Conservation (phyloP, 2,113 vertebrate species). For the Lagopus muta region DNA sequence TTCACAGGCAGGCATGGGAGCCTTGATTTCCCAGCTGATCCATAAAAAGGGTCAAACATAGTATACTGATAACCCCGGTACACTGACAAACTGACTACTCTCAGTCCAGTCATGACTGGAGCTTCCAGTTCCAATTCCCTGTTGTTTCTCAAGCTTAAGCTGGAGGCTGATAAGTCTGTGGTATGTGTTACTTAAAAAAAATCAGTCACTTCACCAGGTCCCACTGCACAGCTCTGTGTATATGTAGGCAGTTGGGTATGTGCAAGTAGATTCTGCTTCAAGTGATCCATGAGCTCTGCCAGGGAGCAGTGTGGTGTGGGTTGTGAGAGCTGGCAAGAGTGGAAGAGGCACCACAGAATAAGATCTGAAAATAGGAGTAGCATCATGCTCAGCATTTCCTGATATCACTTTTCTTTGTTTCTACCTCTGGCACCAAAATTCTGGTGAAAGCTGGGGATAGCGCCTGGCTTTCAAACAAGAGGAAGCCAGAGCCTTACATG, state of each 20-base stretch:
- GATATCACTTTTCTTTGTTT: not conserved
- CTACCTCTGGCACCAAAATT: not conserved
- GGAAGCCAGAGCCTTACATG: not conserved
- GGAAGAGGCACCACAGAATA: not conserved
- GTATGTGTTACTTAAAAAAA: not conserved
- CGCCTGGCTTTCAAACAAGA: not conserved
- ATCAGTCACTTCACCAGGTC: not conserved
- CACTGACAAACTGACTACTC: not conserved
- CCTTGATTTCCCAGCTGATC: constrained; percentile 47
- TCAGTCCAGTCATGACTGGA: not conserved
- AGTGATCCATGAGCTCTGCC: not conserved
- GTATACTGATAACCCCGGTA: not conserved
- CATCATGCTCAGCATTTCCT: not conserved
- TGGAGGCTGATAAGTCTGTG: not conserved
- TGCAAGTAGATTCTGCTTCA: not conserved
- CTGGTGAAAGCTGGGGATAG: not conserved
- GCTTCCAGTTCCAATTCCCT: not conserved
- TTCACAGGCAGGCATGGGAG: constrained; percentile 55
- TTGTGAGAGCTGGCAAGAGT: not conserved
- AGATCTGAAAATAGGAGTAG: not conserved
- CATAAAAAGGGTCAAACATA: constrained; percentile 31
- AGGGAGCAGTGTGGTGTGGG: not conserved
- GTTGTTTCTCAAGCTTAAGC: not conserved
- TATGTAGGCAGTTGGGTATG: fast-evolving
- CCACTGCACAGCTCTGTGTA: not conserved